Base-by-base conservation (phyloP, 1,140 invertebrate genomes). In the Contarinia nasturtii region DNA sequence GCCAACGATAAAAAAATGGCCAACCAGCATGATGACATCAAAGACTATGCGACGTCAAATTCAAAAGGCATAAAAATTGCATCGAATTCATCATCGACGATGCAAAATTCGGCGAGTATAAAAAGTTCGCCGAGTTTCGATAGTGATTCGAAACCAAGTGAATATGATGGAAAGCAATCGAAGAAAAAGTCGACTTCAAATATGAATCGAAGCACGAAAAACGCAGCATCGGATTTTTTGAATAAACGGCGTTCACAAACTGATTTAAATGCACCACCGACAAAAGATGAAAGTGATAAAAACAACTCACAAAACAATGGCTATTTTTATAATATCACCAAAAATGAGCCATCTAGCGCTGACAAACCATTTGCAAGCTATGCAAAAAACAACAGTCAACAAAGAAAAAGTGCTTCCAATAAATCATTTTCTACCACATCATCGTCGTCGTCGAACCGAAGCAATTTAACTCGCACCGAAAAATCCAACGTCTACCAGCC, bases 221-320 rank as follows among this genome's bases (percentile, higher is more conserved):
- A 27, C 10, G 27, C 27, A 27, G 3, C 27, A 3, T 5, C 27
- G 27, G 27, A 27, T 5, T 27, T 27, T 27, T 27, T 27, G 36
- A 38, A 14, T 14, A 38, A 38, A 14, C 12, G 36, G 4, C 14
- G 36, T 17, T 17, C 14, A n/a, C 17, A 14, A 12, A 38, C 17
- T 14, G 36, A 38, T 38, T n/a, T n/a, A 14, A 38, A 17, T 38
- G 12, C 12, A 38, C 12, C 36, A 38, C 48, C 54, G 7, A 64
- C 64, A 12, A 66, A 64, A 59, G 66, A 65, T 49, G 67, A 71
- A 45, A 55, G 53, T 14, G 73, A 71, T 58, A 58, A 62, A 43
- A 49, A 47, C 27, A 5, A 3, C 27, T 27, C 27, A 3, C 27
- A 3, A 27, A 27, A 27, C 8, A 59, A 58, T 38, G 60, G 36